A percentile compares a stretch with the other conserved stretches of the same genome.
Conservation (phyloP, 2,113 vertebrate species). For the Cebus imitator region DNA sequence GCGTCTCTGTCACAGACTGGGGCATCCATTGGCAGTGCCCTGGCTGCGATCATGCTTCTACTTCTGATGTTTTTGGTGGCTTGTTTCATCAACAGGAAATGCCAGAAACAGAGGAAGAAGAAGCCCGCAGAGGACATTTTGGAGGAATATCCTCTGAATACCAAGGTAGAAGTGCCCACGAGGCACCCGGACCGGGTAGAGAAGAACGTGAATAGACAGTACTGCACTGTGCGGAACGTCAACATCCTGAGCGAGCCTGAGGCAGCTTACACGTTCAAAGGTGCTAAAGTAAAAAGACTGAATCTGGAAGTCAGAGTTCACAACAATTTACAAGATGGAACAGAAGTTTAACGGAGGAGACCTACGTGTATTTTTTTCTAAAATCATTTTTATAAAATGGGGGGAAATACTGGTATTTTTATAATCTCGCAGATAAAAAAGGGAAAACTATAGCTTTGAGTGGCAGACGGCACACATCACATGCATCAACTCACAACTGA, state of each 20-base stretch:
- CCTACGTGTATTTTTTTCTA: constrained; percentile 59
- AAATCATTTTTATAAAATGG: constrained; percentile 88
- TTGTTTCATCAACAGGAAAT: constrained; percentile 89
- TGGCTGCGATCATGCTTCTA: constrained; percentile 88
- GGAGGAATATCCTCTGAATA: constrained; percentile 94
- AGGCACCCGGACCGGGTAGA: constrained; percentile 83
- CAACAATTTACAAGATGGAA: constrained; percentile 95
- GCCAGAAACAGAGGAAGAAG: constrained; percentile 83
- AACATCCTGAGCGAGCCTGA: constrained; percentile 86
- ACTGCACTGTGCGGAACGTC: constrained; percentile 90
- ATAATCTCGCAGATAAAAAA: constrained; percentile 76
- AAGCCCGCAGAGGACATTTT: constrained; percentile 49
- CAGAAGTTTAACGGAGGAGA: constrained; percentile 89
- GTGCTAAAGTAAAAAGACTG: constrained; percentile 90
- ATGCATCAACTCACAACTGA: constrained; percentile 81
- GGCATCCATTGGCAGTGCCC: constrained; percentile 90
- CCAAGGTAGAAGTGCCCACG: constrained; percentile 90
- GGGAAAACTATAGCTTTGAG: constrained; percentile 78
- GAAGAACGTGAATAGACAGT: constrained; percentile 87
- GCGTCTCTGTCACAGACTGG: constrained; percentile 87
- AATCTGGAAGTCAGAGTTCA: constrained; percentile 95
- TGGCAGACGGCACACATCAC: constrained; percentile 76
- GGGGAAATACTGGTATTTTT: constrained; percentile 89
- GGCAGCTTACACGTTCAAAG: constrained; percentile 73
- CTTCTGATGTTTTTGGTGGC: constrained; percentile 86